Evolutionary conservation across 2,888 invertebrate genomes (phyloP), one percentile per base, ranked within the genome.

Genomic region (Platycnemis pennipes): DNA sequence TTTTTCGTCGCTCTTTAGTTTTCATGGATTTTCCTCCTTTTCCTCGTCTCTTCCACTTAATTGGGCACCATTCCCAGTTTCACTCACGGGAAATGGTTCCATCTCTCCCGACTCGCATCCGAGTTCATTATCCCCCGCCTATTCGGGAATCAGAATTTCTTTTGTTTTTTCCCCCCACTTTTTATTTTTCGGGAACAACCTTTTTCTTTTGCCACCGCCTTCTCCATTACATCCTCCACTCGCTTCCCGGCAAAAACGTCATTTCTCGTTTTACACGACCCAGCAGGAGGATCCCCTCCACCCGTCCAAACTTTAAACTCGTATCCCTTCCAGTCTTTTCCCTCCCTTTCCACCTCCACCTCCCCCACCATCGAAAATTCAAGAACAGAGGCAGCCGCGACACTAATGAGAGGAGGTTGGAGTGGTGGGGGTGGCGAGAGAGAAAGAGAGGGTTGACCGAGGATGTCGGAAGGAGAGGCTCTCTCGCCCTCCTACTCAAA

Each of bases 51-150:
- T 26, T 26, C 7, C 63, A 63, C 63, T 63, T 63, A 63, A 63
- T 63, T 63, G 63, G 26, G 63, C n/a, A 63, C 63, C 26, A 26
- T 5, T n/a, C 7, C 63, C 63, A 26, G 22, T 63, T 63, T 63
- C 4, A 4, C 63, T 63, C 26, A 5, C 26, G n/a, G 63, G 26
- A 63, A 63, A 63, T 8, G 4, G n/a, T 63, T 63, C 26, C 63
- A 63, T 63, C 63, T 63, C 22, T n/a, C n/a, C 7, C 7, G 53
- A 19, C 26, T 19, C 19, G n/a, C 63, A 63, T 63, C 26, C n/a
- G 63, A 26, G 63, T 63, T 63, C 63, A 63, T 63, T 63, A 63
- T 63, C 63, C 63, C n/a, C 63, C n/a, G n/a, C 63, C n/a, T n/a
- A 22, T 26, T n/a, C 26, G 63, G 63, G n/a, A 63, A 63, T 63